These are phyloP conservation scores for Pristionchus exspectatus DNA, from an alignment of 2,888 invertebrate species.

Conservation along the genomic window DNA sequence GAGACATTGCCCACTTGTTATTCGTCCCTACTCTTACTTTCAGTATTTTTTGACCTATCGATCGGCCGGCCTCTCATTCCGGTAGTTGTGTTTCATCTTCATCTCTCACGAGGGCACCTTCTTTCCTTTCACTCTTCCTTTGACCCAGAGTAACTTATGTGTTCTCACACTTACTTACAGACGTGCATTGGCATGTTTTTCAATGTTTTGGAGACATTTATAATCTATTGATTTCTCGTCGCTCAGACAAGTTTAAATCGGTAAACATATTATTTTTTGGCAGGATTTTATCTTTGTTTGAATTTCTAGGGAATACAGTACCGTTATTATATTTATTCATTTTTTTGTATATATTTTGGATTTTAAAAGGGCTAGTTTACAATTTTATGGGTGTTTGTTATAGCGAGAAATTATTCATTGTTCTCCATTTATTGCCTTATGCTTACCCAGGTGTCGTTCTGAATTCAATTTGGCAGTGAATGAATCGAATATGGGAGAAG, in stretches of 20 bases:
- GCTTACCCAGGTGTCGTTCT: not conserved
- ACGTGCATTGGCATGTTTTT: no score
- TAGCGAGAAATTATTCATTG: not conserved
- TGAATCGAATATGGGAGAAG: not conserved
- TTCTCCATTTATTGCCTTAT: not conserved
- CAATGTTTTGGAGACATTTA: no score
- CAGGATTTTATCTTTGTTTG: no score
- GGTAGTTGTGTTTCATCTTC: not conserved
- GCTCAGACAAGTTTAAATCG: no score
- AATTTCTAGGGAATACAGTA: no score
- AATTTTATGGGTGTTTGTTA: not conserved
- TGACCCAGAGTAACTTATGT: no score
- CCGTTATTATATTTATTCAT: no score
- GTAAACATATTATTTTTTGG: no score
- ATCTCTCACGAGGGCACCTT: not conserved
- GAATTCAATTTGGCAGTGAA: constrained; percentile 11
- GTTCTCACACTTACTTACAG: no score
- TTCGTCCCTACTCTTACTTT: not conserved
- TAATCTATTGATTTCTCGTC: no score
- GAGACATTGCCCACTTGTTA: not conserved
- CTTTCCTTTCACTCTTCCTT: not conserved
- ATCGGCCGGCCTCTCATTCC: not conserved
- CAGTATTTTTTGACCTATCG: not conserved
- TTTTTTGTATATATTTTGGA: no score
- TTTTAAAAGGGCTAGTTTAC: no score